Conservation (phyloP, 2,797 vertebrate species). For the Erethizon dorsatum region DNA sequence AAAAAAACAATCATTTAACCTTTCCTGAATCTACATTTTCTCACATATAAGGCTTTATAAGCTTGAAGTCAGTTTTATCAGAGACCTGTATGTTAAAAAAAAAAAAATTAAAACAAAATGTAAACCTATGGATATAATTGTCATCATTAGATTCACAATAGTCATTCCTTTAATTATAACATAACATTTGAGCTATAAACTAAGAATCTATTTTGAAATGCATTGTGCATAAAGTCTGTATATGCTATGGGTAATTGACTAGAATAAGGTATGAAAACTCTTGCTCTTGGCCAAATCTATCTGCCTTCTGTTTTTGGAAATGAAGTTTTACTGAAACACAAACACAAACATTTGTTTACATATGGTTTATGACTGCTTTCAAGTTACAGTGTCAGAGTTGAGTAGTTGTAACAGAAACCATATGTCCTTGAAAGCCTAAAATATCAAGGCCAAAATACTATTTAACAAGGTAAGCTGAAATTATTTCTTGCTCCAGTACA, state of each 20-base stretch:
- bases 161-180: constrained; percentile 35
- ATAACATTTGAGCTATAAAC: constrained; percentile 5
- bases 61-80: not conserved
- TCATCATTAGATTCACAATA: not conserved
- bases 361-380: not conserved
- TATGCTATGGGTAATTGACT: not conserved
- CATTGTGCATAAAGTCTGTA: constrained; percentile 35
- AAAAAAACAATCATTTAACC: not conserved
- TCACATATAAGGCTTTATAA: constrained; percentile 19
- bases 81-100: not conserved
- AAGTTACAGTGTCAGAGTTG: not conserved
- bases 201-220: not conserved
- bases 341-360: not conserved
- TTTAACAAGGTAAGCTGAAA: not conserved
- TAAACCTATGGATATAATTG: constrained; percentile 32
- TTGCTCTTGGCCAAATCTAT: not conserved
- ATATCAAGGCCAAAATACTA: not conserved
- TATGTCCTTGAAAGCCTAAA: not conserved
- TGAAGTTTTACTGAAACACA: not conserved
- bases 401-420: not conserved
- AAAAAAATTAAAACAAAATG: constrained; percentile 35
- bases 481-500: not conserved
- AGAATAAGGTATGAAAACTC: not conserved
- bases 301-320: not conserved
- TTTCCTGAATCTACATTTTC: not conserved